A percentile compares a stretch with the other conserved stretches of the same genome.
These are phyloP conservation scores for Lophius piscatorius DNA, from an alignment of 2,113 vertebrate species.

Conservation along the genomic window DNA sequence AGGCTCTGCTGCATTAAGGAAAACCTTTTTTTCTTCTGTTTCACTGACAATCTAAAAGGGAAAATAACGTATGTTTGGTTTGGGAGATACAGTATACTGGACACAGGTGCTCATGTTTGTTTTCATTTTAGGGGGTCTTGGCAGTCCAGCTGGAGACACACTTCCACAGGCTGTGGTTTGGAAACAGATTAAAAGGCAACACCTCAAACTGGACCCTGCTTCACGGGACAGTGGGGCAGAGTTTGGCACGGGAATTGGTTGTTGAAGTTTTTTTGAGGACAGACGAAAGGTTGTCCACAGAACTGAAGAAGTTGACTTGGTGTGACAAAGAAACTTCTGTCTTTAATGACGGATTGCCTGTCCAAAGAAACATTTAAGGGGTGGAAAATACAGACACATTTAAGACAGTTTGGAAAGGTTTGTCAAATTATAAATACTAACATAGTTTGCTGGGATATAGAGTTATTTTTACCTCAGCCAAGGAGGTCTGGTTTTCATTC, in stretches of 20 bases:
- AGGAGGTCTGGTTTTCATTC: too few relatives aligned
- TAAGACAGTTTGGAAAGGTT: too few relatives aligned
- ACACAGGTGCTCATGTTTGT: slow-evolving; percentile 63
- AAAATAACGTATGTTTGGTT: slow-evolving; percentile 5
- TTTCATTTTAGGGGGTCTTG: slow-evolving; percentile 40
- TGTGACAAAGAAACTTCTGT: too few relatives aligned
- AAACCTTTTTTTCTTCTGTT: slow-evolving; percentile 16
- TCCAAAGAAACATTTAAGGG: too few relatives aligned
- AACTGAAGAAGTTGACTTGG: too few relatives aligned
- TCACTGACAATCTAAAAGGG: slow-evolving; percentile 27
- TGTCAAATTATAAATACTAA: too few relatives aligned
- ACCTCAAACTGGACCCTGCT: slow-evolving; percentile 16
- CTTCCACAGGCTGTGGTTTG: slow-evolving; percentile 44
- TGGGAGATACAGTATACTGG: neutral
- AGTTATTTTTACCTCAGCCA: too few relatives aligned
- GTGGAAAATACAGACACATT: too few relatives aligned
- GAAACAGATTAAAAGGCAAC: slow-evolving; percentile 35
- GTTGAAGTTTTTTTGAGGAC: neutral
- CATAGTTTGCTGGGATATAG: too few relatives aligned
- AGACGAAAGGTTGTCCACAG: neutral
- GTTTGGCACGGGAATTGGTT: slow-evolving; percentile 17
- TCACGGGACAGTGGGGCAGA: slow-evolving; percentile 10
- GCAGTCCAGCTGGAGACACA: slow-evolving; percentile 17
- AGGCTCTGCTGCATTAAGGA: slow-evolving; percentile 20
- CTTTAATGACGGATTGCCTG: too few relatives aligned